phyloP scores from a whole-genome alignment of 2,113 vertebrate species.

The Nesogale talazaci region DNA sequence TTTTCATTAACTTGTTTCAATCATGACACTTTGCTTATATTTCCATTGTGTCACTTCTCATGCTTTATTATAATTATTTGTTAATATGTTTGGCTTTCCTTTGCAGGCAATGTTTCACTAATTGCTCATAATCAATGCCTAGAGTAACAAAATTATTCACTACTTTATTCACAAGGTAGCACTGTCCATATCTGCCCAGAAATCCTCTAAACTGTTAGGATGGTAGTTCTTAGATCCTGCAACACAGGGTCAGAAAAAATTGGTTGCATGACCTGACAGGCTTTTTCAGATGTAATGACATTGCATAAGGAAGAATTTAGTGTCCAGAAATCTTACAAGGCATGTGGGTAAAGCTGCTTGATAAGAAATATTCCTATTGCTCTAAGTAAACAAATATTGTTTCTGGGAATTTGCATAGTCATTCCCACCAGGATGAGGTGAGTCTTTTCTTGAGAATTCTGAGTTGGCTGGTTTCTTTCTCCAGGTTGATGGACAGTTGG shows the following conservation, averaged over 20 bases:
- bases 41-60: not conserved
- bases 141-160: not conserved
- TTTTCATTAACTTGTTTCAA: not conserved
- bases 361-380: not conserved
- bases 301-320: not conserved
- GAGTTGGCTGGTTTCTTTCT: not conserved
- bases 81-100: not conserved
- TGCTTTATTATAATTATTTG: slow-evolving; percentile 9
- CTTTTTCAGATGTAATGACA: not conserved
- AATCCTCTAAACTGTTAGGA: not conserved
- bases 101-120: slow-evolving; percentile 4
- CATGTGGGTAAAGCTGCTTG: not conserved
- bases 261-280: not conserved
- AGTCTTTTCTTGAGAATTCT: not conserved
- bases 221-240: not conserved
- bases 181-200: not conserved
- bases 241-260: not conserved
- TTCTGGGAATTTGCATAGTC: not conserved
- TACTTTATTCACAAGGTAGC: not conserved
- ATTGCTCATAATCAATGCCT: not conserved
- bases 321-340: not conserved
- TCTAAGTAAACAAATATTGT: not conserved
- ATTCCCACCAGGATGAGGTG: not conserved
- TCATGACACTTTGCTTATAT: not conserved
- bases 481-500: not conserved